Evolutionary conservation across 2,113 vertebrate species (phyloP).

Genomic region (Rhabdornis inornatus): DNA sequence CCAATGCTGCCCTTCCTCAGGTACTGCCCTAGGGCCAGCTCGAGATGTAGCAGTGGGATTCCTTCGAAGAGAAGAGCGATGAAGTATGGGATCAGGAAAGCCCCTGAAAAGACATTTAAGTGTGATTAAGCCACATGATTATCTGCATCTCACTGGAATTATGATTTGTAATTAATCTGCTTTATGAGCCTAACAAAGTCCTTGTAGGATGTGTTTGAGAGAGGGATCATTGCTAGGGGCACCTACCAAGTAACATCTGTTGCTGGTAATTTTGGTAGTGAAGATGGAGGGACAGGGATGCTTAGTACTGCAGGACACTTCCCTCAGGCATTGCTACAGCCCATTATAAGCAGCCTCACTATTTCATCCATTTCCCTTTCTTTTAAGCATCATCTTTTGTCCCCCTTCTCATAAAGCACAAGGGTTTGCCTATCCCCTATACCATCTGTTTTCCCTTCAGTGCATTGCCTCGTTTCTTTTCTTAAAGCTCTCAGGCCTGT

Average conservation of each 20-base stretch:
- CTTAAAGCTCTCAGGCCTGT: background rate
- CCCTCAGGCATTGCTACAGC: background rate
- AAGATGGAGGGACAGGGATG: background rate
- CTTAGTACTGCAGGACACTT: background rate
- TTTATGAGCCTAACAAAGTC: background rate
- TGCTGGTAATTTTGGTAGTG: background rate
- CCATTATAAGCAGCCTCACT: background rate
- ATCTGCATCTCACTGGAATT: background rate
- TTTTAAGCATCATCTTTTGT: background rate
- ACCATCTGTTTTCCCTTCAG: background rate
- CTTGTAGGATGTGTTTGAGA: background rate
- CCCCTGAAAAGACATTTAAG: conserved; percentile 71
- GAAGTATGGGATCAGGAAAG: conserved; percentile 90
- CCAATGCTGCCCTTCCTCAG: conserved; percentile 82
- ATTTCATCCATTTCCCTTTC: background rate
- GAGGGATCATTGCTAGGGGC: background rate
- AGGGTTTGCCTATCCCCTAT: background rate
- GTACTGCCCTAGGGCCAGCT: conserved; percentile 86
- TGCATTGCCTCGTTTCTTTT: accelerated
- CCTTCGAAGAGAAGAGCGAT: conserved; percentile 86
- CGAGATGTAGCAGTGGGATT: conserved; percentile 84
- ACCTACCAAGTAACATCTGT: background rate
- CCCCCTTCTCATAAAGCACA: background rate
- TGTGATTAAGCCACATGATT: background rate
- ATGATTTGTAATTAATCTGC: background rate